Evolutionary conservation across 2,113 vertebrate genomes (phyloP).

Genomic region (Rhinolophus ferrumequinum): DNA sequence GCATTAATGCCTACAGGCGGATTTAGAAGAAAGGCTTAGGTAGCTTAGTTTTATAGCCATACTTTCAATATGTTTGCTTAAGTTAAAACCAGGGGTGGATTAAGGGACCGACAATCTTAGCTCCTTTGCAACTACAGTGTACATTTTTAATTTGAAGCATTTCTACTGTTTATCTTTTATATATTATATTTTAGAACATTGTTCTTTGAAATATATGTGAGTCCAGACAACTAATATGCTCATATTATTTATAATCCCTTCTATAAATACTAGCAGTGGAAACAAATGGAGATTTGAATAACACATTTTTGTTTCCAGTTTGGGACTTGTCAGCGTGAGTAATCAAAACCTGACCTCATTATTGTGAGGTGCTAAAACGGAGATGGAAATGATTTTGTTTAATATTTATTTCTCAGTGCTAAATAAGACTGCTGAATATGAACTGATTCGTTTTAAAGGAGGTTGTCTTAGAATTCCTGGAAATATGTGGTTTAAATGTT

Average conservation of each 20-base stretch:
- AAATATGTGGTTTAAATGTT: slow-evolving; percentile 6
- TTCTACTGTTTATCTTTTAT: slow-evolving; percentile 75
- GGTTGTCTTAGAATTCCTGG: slow-evolving; percentile 51
- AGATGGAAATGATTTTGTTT: slow-evolving; percentile 46
- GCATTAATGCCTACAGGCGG: slow-evolving; percentile 84
- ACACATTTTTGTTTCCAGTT: slow-evolving; percentile 58
- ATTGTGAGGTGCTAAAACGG: slow-evolving; percentile 1
- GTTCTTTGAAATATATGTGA: slow-evolving; percentile 77
- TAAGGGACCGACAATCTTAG: slow-evolving; percentile 66
- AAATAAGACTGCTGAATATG: slow-evolving; percentile 20
- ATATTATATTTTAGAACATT: slow-evolving; percentile 61
- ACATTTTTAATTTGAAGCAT: slow-evolving; percentile 70
- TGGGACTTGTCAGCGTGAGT: neutral
- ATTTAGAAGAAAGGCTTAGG: slow-evolving; percentile 85
- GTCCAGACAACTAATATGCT: slow-evolving; percentile 70
- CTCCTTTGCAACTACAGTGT: slow-evolving; percentile 66
- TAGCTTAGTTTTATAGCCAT: slow-evolving; percentile 81
- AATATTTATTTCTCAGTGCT: slow-evolving; percentile 55
- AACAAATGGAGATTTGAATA: slow-evolving; percentile 65
- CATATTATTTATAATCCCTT: slow-evolving; percentile 69
- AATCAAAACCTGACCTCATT: slow-evolving; percentile 71
- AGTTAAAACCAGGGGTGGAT: slow-evolving; percentile 79
- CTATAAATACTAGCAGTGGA: slow-evolving; percentile 61
- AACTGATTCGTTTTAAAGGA: slow-evolving; percentile 31
- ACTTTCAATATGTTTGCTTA: slow-evolving; percentile 78